Evolutionary conservation across 2,888 invertebrate species (phyloP), one percentile per base, ranked within the genome.

Genomic region (Cerastoderma edule): DNA sequence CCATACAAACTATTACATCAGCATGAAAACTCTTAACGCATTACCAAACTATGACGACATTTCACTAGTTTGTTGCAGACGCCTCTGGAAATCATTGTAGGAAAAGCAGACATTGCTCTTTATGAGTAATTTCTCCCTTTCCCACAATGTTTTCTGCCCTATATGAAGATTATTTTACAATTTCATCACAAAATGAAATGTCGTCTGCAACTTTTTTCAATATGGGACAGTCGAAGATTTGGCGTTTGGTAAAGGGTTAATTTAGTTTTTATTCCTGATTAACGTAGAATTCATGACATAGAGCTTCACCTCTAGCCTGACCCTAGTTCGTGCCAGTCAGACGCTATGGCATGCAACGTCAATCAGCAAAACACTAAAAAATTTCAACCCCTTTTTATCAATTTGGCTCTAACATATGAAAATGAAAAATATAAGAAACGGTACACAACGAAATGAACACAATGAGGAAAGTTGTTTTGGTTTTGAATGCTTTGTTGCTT

Each of bases 91-190:
- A 57, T 33, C 33, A 57, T 57, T 32, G 30, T 27, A 33, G 22
- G n/a, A 57, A 19, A 57, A 57, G n/a, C 3, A 57, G 57, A 57
- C 30, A 57, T 30, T 57, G 33, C 57, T 57, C 2, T 6, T 24
- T n/a, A 57, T n/a, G 19, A 57, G 57, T n/a, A 57, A 57, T 57
- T 57, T 57, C 57, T 57, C 33, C 57, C 33, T 57, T 57, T 57
- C 4, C 8, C 57, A 57, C 32, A 57, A 30, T 57, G 30, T 32
- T 56, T 56, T 56, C 30, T 56, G 30, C 1, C 13, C n/a, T 30
- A 10, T 28, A 1, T 1, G 5, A 56, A 5, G 22, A 50, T n/a
- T 16, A n/a, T 16, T 50, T 50, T n/a, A 50, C 50, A 13, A 16
- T 13, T 50, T 50, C 8, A n/a, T n/a, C 50, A 50, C n/a, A 5